Conservation (phyloP, 2,113 vertebrate species). For the Argyrosomus japonicus region DNA sequence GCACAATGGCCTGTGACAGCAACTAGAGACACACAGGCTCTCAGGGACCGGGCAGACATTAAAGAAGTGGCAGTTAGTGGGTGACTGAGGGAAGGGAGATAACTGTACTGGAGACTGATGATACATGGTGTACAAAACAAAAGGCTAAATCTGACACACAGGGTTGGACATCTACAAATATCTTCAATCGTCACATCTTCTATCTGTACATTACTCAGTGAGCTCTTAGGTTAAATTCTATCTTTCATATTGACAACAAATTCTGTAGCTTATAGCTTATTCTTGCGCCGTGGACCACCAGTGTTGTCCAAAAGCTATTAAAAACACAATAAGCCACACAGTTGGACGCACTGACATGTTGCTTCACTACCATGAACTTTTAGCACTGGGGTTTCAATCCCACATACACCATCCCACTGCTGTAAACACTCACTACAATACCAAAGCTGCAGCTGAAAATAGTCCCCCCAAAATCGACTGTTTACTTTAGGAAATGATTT, state of each 20-base stretch:
- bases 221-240: neutral
- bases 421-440: no score
- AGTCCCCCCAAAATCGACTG: neutral
- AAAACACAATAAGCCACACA: neutral
- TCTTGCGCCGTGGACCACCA: neutral
- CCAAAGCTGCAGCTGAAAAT: neutral
- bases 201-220: neutral
- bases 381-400: neutral
- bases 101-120: slow-evolving; percentile 17
- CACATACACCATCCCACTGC: no score
- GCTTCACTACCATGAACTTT: neutral
- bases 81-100: slow-evolving; percentile 25
- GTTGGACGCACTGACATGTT: neutral
- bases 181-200: neutral
- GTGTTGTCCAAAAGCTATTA: neutral
- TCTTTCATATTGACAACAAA: neutral
- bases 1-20: slow-evolving; percentile 79
- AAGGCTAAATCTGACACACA: neutral
- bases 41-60: slow-evolving; percentile 44
- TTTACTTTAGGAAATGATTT: neutral
- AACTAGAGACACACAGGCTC: slow-evolving; percentile 67
- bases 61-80: slow-evolving; percentile 44
- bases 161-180: neutral
- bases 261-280: neutral
- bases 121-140: neutral